Base-by-base conservation (phyloP, 2,113 vertebrate species). In the Mionectes macconnelli region DNA sequence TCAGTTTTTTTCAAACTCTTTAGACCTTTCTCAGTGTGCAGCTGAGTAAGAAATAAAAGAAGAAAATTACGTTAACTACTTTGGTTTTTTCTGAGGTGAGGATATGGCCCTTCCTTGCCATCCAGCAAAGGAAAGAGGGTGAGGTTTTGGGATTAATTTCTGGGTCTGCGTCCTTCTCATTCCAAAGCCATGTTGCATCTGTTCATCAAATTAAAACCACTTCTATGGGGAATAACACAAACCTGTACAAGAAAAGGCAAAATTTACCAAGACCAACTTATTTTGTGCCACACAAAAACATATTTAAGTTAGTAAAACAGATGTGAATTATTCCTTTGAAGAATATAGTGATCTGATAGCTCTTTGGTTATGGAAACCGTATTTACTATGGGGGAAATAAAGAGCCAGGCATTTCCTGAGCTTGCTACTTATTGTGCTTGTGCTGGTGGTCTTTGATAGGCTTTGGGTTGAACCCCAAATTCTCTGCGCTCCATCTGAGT, bases 361-460 rank as follows among this genome's bases (percentile, higher is more conserved):
- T 15, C 37, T 52, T 27, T 62, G 45, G 12, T 66, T 25, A 22
- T 62, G 28, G 69, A 27, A 85, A 53, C n/a, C 3, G 4, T 33
- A 2, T 35, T 45, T 3, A 2, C 57, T 23, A 39, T 0, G 4
- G 3, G 28, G 25, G 8, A 68, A 45, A 82, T 6, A 14, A 57
- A 33, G 4, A 66, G 37, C 52, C 55, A 56, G 30, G 30, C 15
- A 7, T 20, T 74, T 35, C 3, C 10, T 40, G 15, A 67, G 44
- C 2, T 2, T 31, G 56, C 45, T 52, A 15, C 44, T 45, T 6
- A 0, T 6, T 25, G 45, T 22, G 63, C 72, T 19, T 22, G n/a
- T 66, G 63, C 59, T 57, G 75, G 18, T 63, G 30, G 28, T 0
- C 37, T 70, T 53, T 60, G 87, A 67, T 23, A 67, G 67, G 20